A percentile compares a stretch with the other conserved stretches of the same genome.
phyloP scores from a whole-genome alignment of 2,113 vertebrate species.

The Labrus mixtus region DNA sequence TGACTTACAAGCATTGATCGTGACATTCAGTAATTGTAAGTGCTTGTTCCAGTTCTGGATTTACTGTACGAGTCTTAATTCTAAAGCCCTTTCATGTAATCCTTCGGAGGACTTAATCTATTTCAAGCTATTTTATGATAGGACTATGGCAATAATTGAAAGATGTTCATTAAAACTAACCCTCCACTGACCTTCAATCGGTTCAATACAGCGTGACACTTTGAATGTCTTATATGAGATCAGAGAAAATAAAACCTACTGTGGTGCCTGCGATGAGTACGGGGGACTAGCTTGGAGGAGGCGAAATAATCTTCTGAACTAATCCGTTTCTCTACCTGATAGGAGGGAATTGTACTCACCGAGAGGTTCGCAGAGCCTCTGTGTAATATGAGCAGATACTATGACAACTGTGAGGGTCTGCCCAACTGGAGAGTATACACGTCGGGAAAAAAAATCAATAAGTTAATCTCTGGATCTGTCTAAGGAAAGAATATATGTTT shows the following conservation, averaged over 20 bases:
- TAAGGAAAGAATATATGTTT: background rate
- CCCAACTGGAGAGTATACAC: background rate
- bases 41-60: conserved; percentile 9
- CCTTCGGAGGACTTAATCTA: conserved; percentile 27
- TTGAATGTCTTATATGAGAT: conserved; percentile 25
- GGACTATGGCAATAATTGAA: conserved; percentile 37
- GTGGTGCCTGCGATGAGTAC: conserved; percentile 30
- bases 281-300: conserved; percentile 34
- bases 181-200: conserved; percentile 52
- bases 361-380: conserved; percentile 35
- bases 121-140: conserved; percentile 24
- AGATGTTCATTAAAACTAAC: conserved; percentile 47
- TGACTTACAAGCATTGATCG: background rate
- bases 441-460: conserved; percentile 35
- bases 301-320: conserved; percentile 55
- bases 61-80: conserved; percentile 17
- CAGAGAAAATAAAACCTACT: conserved; percentile 29
- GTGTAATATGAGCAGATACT: conserved; percentile 47
- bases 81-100: conserved; percentile 28
- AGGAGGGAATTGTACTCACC: conserved; percentile 17
- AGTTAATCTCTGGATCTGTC: conserved; percentile 18
- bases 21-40: conserved; percentile 2
- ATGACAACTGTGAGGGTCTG: conserved; percentile 9
- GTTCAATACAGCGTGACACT: conserved; percentile 6
- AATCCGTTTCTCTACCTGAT: conserved; percentile 47